A percentile compares a stretch with the other conserved stretches of the same genome.
Evolutionary conservation across 2,888 invertebrate genomes (phyloP).

Genomic region (Dascillus cervinus): DNA sequence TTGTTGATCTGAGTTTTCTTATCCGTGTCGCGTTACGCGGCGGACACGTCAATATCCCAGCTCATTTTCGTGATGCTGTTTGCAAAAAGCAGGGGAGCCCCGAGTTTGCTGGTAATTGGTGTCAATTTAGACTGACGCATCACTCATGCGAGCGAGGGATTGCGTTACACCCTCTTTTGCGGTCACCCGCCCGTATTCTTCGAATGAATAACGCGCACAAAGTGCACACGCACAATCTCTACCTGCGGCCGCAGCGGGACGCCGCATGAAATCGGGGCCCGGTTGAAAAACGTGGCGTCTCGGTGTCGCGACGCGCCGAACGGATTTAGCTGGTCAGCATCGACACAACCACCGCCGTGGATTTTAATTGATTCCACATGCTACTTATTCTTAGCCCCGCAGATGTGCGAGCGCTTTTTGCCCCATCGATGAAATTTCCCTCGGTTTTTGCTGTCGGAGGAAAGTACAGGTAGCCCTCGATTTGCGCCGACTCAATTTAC

Average conservation of each 20-base stretch:
- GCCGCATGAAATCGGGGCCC: constrained; percentile 9
- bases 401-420: no score
- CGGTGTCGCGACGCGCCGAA: constrained; percentile 15
- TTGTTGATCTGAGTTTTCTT: background rate
- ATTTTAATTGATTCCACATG: no score
- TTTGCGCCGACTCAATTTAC: no score
- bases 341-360: no score
- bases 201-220: constrained; percentile 14
- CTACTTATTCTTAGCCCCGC: no score
- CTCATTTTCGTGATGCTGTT: constrained; percentile 44
- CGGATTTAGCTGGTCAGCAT: constrained; percentile 17
- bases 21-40: background rate
- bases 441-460: no score
- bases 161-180: constrained; percentile 37
- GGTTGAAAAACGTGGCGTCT: constrained; percentile 20
- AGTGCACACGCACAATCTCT: constrained; percentile 6
- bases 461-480: no score
- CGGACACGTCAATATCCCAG: constrained; percentile 19
- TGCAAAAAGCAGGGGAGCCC: constrained; percentile 36
- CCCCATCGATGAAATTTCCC: no score
- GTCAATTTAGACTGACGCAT: constrained; percentile 59
- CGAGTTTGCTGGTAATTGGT: constrained; percentile 56
- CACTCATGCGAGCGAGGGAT: constrained; percentile 42
- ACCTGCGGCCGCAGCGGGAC: constrained; percentile 6
- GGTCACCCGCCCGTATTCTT: constrained; percentile 19